These are phyloP conservation scores for Heliconius himera DNA, from an alignment of 1,140 invertebrate species.

Conservation along the genomic window DNA sequence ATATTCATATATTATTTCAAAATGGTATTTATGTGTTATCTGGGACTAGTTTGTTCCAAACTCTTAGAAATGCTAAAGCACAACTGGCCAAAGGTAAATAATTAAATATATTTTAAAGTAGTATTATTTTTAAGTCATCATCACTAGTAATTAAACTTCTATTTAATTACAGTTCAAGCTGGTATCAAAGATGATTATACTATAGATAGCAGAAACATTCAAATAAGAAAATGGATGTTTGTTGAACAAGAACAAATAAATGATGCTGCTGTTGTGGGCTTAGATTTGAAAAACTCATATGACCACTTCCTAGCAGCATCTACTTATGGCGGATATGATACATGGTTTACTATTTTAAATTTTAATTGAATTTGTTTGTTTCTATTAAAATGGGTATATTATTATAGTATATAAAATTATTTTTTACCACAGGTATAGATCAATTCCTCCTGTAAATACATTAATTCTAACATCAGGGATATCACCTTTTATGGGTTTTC, in stretches of 20 bases:
- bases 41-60: slow-evolving; percentile 92
- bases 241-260: slow-evolving; percentile 88
- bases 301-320: slow-evolving; percentile 93
- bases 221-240: slow-evolving; percentile 93
- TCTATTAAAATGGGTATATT: no score
- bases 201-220: slow-evolving; percentile 79
- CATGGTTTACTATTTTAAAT: slow-evolving; percentile 64
- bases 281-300: slow-evolving; percentile 89
- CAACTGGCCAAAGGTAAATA: slow-evolving; percentile 89
- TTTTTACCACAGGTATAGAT: slow-evolving; percentile 83
- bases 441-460: slow-evolving; percentile 89
- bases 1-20: slow-evolving; percentile 91
- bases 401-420: neutral
- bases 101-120: neutral
- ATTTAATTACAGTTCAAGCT: slow-evolving; percentile 84
- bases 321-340: slow-evolving; percentile 89
- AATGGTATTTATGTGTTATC: slow-evolving; percentile 90
- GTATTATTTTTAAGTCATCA: neutral
- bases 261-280: slow-evolving; percentile 90
- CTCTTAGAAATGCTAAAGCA: slow-evolving; percentile 89
- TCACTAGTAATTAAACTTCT: neutral
- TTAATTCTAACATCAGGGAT: slow-evolving; percentile 91
- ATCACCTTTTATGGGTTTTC: slow-evolving; percentile 93
- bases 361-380: slow-evolving; percentile 4
- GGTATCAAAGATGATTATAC: slow-evolving; percentile 83